Evolutionary conservation across 2,888 invertebrate species (phyloP).

Genomic region (Dryococelus australis): DNA sequence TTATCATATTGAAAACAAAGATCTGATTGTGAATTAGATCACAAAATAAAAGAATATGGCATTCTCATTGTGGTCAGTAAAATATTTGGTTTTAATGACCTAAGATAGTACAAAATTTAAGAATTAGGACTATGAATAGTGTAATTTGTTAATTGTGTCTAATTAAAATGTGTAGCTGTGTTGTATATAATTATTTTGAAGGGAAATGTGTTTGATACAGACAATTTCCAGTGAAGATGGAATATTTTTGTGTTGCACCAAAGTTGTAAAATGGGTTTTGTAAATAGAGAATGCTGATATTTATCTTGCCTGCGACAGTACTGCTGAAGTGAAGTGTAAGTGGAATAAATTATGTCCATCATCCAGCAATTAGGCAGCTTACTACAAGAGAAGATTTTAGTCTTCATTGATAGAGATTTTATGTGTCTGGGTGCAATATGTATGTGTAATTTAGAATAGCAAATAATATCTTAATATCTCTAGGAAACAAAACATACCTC

Average conservation of each 20-base stretch:
- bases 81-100: not conserved
- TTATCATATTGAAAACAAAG: not conserved
- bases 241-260: not conserved
- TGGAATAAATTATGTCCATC: too few relatives aligned
- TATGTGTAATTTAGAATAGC: too few relatives aligned
- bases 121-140: not conserved
- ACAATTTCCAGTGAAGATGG: not conserved
- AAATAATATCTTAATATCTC: too few relatives aligned
- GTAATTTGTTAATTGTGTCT: not conserved
- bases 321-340: not conserved
- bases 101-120: not conserved
- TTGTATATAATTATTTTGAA: not conserved
- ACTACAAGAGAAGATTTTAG: too few relatives aligned
- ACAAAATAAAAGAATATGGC: not conserved
- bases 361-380: too few relatives aligned
- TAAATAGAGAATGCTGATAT: not conserved
- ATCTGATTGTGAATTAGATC: not conserved
- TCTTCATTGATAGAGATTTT: too few relatives aligned
- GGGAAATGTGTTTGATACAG: not conserved
- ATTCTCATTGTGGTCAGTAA: not conserved
- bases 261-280: not conserved
- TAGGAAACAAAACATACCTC: too few relatives aligned
- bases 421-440: too few relatives aligned
- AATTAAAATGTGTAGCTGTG: not conserved
- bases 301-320: not conserved